Base-by-base conservation (phyloP, 2,888 invertebrate species). In the Gymnosoma rotundatum region DNA sequence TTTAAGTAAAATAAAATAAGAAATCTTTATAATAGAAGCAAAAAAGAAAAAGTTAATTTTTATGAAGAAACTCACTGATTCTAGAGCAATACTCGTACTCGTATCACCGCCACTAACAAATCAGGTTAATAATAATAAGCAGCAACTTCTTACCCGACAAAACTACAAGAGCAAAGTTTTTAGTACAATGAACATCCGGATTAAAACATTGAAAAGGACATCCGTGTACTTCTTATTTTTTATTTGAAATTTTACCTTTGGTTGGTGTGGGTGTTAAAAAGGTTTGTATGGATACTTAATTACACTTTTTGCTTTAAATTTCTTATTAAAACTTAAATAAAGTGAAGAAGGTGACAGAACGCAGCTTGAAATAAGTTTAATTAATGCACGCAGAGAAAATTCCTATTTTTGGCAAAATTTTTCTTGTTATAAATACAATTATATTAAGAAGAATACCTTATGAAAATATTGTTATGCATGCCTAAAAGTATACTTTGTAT, bases 201-300 rank as follows among this genome's bases (percentile, higher is more conserved):
- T 85, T 73, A 85, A 80, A 78, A 60, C 63, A 80, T 85, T 52
- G 54, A 52, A 79, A 76, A 76, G 83, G 83, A 85, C 76, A 83
- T 78, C 73, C 69, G 73, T 56, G 69, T 16, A 32, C 18, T 18
- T 58, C 60, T 69, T 58, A 58, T 1, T 58, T 18, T 50, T 36
- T 25, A 38, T 20, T 63, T 32, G 48, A 54, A 20, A n/a, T 32
- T 38, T 48, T 12, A 20, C 9, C 18, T 48, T 21, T 45, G 20
- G 25, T 58, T 60, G 1, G 52, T 45, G 25, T 32, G 38, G 12
- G 45, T 21, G 38, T 16, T 32, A 54, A 14, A 42, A 4, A 25
- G 4, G 25, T 4, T 25, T 25, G 25, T 4, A 25, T 25, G 25
- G 4, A 25, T 25, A 25, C 25, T 2, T 4, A 25, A 25, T 25